These are phyloP conservation scores for Pseudorhiza aurosa DNA, from an alignment of 30 jellyfish, hydroid and myxozoan genomes.

Conservation along the genomic window DNA sequence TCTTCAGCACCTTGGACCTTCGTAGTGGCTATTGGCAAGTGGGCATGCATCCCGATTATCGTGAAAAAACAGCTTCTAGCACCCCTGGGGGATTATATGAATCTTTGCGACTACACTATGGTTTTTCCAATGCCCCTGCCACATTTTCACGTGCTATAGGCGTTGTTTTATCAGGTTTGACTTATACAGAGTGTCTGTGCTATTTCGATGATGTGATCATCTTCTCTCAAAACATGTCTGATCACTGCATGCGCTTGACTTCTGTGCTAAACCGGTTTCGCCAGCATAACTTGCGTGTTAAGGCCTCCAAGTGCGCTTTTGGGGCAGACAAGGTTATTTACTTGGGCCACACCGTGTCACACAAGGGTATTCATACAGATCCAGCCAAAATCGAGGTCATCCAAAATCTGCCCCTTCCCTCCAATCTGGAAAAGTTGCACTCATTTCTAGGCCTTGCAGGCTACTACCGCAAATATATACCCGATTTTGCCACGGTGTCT, in stretches of 20 bases:
- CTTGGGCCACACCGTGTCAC: too few species aligned
- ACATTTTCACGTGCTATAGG: slow-evolving; percentile 32
- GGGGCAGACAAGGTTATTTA: too few species aligned
- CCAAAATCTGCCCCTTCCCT: too few species aligned
- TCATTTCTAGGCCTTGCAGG: too few species aligned
- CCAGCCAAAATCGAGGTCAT: too few species aligned
- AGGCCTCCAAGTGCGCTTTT: too few species aligned
- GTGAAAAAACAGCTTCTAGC: slow-evolving; percentile 22
- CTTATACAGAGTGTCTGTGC: slow-evolving; percentile 2
- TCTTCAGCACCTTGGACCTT: slow-evolving; percentile 39
- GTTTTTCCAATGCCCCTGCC: slow-evolving; percentile 33
- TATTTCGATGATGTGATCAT: slow-evolving; percentile 66
- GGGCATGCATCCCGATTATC: slow-evolving; percentile 12
- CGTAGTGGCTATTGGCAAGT: slow-evolving; percentile 5
- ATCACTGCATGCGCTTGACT: slow-evolving; percentile 20
- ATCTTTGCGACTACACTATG: slow-evolving; percentile 22
- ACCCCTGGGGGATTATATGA: slow-evolving; percentile 10
- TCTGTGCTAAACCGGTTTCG: neutral
- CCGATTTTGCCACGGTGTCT: too few species aligned
- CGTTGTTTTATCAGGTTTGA: slow-evolving; percentile 4
- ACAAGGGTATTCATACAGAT: too few species aligned
- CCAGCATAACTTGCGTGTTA: slow-evolving; percentile 1
- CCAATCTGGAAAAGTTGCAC: too few species aligned
- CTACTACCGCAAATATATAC: too few species aligned
- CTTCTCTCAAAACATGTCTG: slow-evolving; percentile 5